phyloP scores from a whole-genome alignment of 2,113 vertebrate genomes.

The Hemiprocne comata region DNA sequence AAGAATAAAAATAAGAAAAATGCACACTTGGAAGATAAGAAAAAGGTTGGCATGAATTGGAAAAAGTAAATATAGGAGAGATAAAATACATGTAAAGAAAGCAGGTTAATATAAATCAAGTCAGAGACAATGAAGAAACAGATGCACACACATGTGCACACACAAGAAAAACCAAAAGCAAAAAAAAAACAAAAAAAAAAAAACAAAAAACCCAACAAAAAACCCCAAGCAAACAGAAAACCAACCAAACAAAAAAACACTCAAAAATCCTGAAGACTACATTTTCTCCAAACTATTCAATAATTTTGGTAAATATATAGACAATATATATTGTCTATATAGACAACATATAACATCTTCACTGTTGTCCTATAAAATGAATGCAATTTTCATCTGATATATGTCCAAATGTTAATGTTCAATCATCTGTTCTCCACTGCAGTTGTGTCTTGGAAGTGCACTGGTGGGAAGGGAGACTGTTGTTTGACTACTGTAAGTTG shows the following conservation, averaged over 20 bases:
- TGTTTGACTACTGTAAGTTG: accelerated
- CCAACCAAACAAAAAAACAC: not conserved
- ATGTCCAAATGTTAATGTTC: not conserved
- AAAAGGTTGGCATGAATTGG: accelerated
- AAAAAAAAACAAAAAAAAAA: too few species aligned
- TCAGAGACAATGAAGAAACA: not conserved
- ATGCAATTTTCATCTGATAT: not conserved
- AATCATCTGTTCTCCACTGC: not conserved
- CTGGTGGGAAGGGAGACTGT: not conserved
- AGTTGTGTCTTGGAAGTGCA: not conserved
- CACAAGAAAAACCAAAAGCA: too few species aligned
- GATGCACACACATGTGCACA: not conserved
- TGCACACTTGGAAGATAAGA: not conserved
- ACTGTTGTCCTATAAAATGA: not conserved
- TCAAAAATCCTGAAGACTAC: not conserved
- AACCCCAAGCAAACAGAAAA: too few species aligned
- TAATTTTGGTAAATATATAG: not conserved
- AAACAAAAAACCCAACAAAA: not conserved
- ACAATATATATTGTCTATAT: not conserved
- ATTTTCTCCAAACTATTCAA: not conserved
- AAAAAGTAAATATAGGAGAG: not conserved
- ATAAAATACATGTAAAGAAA: not conserved
- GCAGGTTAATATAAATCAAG: not conserved
- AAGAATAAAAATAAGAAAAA: not conserved
- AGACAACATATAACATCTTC: not conserved